Base-by-base conservation (phyloP, 2,797 vertebrate species). In the Protosalanx chinensis region DNA sequence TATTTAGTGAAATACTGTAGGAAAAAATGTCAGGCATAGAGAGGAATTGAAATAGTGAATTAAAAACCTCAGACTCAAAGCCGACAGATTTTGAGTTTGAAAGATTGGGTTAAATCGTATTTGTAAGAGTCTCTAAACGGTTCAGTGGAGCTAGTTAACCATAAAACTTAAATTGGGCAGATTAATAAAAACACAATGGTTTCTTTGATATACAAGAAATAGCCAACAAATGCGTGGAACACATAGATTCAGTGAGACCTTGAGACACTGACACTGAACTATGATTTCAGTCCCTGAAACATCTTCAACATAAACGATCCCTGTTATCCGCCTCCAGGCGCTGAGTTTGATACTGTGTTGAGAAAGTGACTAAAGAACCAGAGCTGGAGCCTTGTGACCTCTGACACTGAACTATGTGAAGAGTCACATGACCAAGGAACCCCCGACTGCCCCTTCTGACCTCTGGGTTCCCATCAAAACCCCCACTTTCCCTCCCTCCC, bases 1-100 rank as follows among this genome's bases (percentile, higher is more conserved):
- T 89, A 87, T 92, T 91, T 83, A 70, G 83, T 89, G 76, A 87
- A 92, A 88, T 83, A 90, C 78, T 85, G 67, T 85, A 80, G 90
- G 87, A 92, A 92, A 92, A 27, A 92, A 91, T 90, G 82, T 85
- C 85, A 88, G 84, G 74, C 70, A 71, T 69, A 72, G 78, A 71
- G 82, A 73, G 75, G 49, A 69, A 20, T 74, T 62, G 51, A 85
- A 79, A 62, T 63, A 79, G 72, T 75, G 79, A 57, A 71, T n/a
- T 72, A 64, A 29, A 10, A 64, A 15, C 8, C 37, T 49, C 60
- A 76, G 80, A 85, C 71, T 81, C 60, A 81, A 82, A 70, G n/a
- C 59, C 69, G 80, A 58, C 79, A 82, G 68, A n/a, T 59, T 64
- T 58, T 79, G 76, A 73, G 71, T 82, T 86, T 84, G 61, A n/a